Base-by-base conservation (phyloP, 2,888 invertebrate species). In the Nebria salina region DNA sequence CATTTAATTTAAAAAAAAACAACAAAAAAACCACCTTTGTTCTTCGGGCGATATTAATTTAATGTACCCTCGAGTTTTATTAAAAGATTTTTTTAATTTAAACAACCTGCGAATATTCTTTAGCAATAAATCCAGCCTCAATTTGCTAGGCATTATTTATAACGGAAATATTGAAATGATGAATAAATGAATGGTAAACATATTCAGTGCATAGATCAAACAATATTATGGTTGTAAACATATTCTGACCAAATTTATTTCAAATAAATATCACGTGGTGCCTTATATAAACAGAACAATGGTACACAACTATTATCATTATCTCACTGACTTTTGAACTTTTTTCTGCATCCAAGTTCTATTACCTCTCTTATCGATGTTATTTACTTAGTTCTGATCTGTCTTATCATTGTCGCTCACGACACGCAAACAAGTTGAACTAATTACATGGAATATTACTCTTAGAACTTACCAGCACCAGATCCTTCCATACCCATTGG, bases 11-110 rank as follows among this genome's bases (percentile, higher is more conserved):
- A 20, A 20, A 20, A 20, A 20, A 20, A 20, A 72, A 1, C 26
- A 72, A 1, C 15, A 20, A 75, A 68, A 34, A 42, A 75, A 83
- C 80, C 86, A 93, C 93, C 93, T 93, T 89, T 92, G 91, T 86
- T 95, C 94, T 85, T 95, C 94, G 42, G 94, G 94, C 2, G 93
- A 91, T 68, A 93, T 88, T 87, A 94, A 91, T 85, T 91, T 90
- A 84, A 90, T 90, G 86, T 94, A 95, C 65, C 93, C 93, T 85
- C 89, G 90, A 82, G 88, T 87, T 83, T 90, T 91, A 7, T 91
- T 54, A 54, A 54, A 91, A 73, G 91, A 87, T 85, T 89, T 90
- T 83, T 87, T 87, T 20, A 91, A 84, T 83, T 86, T 86, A 73
- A 89, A 86, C 72, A 87, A 86, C 83, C 86, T 87, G 74, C 86